Evolutionary conservation across 1,140 invertebrate species (phyloP).

Genomic region (Octopus sinensis): DNA sequence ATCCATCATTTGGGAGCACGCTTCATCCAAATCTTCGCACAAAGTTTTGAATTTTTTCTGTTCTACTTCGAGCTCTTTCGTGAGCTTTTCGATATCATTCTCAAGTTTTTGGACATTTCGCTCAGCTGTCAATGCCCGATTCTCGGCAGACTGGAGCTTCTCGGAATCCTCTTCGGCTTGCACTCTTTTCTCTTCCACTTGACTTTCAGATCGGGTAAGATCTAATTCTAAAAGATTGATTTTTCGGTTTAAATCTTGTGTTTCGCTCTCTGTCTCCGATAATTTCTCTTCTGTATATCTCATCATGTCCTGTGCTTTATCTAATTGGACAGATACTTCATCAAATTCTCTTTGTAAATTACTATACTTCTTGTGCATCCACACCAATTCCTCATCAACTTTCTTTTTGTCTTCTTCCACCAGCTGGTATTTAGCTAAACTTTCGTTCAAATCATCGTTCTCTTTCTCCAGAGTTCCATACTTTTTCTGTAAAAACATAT

Average conservation of each 20-base stretch:
- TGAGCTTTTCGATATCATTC: conserved; percentile 15
- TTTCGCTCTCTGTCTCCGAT: conserved; percentile 19
- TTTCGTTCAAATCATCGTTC: background rate
- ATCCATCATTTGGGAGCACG: background rate
- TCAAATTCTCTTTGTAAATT: conserved; percentile 3
- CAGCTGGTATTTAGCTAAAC: background rate
- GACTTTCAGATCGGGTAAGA: conserved; percentile 18
- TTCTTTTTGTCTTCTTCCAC: background rate
- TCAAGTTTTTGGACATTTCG: conserved; percentile 15
- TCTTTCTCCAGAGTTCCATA: background rate
- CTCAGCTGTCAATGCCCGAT: conserved; percentile 21
- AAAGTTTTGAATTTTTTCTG: conserved; percentile 16
- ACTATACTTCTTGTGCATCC: conserved; percentile 6
- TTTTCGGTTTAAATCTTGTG: conserved; percentile 15
- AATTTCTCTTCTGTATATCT: conserved; percentile 14
- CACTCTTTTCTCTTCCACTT: conserved; percentile 18
- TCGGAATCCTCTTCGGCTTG: conserved; percentile 19
- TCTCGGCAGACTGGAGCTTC: conserved; percentile 19
- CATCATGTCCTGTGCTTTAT: conserved; percentile 10
- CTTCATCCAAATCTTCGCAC: background rate
- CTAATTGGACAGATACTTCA: background rate
- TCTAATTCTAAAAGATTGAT: conserved; percentile 17
- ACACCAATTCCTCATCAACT: background rate
- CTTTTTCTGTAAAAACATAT: background rate
- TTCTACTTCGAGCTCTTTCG: conserved; percentile 13